These are phyloP conservation scores for Strix occidentalis DNA, from an alignment of 2,797 vertebrate genomes.

Conservation along the genomic window DNA sequence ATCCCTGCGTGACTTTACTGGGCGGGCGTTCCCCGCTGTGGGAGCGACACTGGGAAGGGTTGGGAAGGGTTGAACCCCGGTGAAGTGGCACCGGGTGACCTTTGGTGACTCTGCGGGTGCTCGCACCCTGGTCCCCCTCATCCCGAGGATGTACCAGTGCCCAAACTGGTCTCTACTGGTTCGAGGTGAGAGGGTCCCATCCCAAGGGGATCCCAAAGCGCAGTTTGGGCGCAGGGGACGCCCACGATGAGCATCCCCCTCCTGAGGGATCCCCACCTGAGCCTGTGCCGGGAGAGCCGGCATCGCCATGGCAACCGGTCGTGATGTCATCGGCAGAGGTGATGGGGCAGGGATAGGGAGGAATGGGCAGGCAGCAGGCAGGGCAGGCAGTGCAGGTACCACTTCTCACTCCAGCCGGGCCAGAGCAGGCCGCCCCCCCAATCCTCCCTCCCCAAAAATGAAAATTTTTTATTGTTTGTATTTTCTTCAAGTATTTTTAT, in stretches of 20 bases:
- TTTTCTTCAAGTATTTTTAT: not conserved
- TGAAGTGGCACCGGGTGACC: not conserved
- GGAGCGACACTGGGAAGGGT: rapidly evolving
- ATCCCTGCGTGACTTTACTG: rapidly evolving
- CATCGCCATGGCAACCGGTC: constrained; percentile 2
- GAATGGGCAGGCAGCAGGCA: too few relatives aligned
- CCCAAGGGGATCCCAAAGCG: rapidly evolving
- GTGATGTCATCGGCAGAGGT: not conserved
- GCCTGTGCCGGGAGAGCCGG: not conserved
- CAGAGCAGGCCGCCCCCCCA: not conserved
- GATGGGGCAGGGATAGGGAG: not conserved
- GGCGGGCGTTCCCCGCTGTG: rapidly evolving
- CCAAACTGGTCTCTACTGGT: not conserved
- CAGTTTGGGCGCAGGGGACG: rapidly evolving
- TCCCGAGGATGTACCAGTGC: not conserved
- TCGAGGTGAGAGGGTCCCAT: rapidly evolving
- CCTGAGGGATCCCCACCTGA: constrained; percentile 1
- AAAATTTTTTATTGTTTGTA: not conserved
- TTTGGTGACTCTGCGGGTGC: not conserved
- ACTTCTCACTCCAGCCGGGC: rapidly evolving
- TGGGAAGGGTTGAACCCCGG: not conserved
- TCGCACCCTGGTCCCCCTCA: not conserved
- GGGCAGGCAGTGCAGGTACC: not conserved
- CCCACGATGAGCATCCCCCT: not conserved
- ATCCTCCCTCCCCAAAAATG: not conserved